phyloP scores from a whole-genome alignment of 1,140 invertebrate genomes.

The Anthonomus grandis region DNA sequence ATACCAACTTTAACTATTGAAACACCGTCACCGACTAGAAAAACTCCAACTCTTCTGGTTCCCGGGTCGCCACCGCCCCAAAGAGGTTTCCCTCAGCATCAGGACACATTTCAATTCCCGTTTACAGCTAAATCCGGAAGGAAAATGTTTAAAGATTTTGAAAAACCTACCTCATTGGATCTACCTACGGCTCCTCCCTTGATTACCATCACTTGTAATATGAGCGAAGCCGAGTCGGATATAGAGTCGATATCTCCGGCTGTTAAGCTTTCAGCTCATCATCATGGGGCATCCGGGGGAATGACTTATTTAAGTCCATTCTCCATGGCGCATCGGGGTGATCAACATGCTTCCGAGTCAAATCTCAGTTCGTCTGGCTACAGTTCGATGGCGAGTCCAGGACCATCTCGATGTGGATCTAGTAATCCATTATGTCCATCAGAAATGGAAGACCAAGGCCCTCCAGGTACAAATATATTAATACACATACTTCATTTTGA shows the following conservation, averaged over 20 bases:
- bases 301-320: constrained; percentile 76
- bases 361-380: constrained; percentile 81
- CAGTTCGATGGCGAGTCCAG: constrained; percentile 75
- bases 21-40: constrained; percentile 57
- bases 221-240: constrained; percentile 71
- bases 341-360: constrained; percentile 71
- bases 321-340: constrained; percentile 63
- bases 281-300: constrained; percentile 51
- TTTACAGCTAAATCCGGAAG: constrained; percentile 32
- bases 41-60: constrained; percentile 42
- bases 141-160: constrained; percentile 53
- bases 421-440: constrained; percentile 70
- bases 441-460: constrained; percentile 64
- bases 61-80: constrained; percentile 62
- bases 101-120: constrained; percentile 46
- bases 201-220: constrained; percentile 71
- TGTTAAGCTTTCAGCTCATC: constrained; percentile 40
- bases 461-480: too few relatives aligned
- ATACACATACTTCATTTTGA: too few relatives aligned
- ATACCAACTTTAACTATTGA: constrained; percentile 63
- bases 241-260: constrained; percentile 60
- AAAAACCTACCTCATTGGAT: constrained; percentile 62
- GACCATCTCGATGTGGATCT: constrained; percentile 71
- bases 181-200: constrained; percentile 63
- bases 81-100: constrained; percentile 46